Evolutionary conservation across 2,888 invertebrate species (phyloP).

Genomic region (Caenorhabditis imperialis): DNA sequence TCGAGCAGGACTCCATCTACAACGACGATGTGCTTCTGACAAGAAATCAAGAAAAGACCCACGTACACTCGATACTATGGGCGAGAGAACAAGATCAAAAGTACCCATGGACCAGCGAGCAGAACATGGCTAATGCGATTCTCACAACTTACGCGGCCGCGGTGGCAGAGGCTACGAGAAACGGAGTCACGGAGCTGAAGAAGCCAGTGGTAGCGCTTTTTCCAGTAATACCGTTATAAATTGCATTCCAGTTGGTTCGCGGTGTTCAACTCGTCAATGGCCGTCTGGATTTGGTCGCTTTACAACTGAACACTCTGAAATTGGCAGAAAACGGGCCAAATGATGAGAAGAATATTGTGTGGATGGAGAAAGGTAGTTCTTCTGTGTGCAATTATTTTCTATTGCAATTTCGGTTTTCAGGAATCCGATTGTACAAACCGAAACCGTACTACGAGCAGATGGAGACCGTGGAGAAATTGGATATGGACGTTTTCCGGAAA

Average conservation of each 20-base stretch:
- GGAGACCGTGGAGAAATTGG: conserved; percentile 69
- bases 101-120: conserved; percentile 77
- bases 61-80: conserved; percentile 70
- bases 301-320: conserved; percentile 79
- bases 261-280: conserved; percentile 75
- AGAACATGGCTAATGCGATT: conserved; percentile 76
- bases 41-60: conserved; percentile 27
- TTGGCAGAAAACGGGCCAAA: conserved; percentile 58
- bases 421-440: conserved; percentile 72
- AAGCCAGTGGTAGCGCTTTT: conserved; percentile 59
- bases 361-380: conserved; percentile 73
- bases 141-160: conserved; percentile 74
- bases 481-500: conserved; percentile 74
- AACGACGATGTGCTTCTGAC: conserved; percentile 69
- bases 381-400: too few relatives aligned
- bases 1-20: conserved; percentile 71
- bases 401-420: conserved; percentile 53
- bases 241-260: conserved; percentile 62
- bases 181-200: conserved; percentile 26
- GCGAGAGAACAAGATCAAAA: conserved; percentile 74
- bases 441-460: conserved; percentile 71
- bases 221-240: neutral
- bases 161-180: conserved; percentile 68
- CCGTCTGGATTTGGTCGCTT: conserved; percentile 72
- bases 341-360: conserved; percentile 72